Evolutionary conservation across 2,113 vertebrate genomes (phyloP).

Genomic region (Pseudopipra pipra): DNA sequence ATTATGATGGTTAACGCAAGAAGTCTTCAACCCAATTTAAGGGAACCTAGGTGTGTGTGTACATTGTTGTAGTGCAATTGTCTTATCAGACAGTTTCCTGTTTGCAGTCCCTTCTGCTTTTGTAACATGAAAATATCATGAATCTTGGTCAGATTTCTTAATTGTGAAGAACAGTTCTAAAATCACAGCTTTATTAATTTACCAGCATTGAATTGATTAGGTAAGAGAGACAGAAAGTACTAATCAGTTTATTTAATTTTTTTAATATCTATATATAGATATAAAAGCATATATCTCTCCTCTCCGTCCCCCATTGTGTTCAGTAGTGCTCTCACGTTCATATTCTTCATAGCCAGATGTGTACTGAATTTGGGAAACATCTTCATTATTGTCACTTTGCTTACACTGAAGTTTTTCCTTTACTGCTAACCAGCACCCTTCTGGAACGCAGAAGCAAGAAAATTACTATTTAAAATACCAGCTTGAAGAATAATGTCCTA

Average conservation of each 20-base stretch:
- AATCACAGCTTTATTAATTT: not conserved
- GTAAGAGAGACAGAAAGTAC: not conserved
- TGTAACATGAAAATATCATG: not conserved
- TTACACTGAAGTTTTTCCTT: not conserved
- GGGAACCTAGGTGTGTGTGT: fast-evolving
- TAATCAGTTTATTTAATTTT: not conserved
- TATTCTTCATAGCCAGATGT: not conserved
- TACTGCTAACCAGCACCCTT: not conserved
- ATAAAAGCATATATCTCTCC: fast-evolving
- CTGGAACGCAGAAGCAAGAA: not conserved
- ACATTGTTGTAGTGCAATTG: not conserved
- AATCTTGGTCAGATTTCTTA: not conserved
- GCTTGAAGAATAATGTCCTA: not conserved
- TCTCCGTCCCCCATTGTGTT: not conserved
- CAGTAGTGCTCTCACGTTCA: not conserved
- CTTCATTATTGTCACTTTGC: not conserved
- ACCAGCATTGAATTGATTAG: not conserved
- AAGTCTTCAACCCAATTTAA: not conserved
- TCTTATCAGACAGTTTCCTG: not conserved
- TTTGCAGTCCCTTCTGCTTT: not conserved
- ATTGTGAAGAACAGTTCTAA: not conserved
- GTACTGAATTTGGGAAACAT: not conserved
- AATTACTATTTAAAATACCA: not conserved
- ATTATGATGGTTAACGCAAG: fast-evolving
- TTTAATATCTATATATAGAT: not conserved